Percentiles rank a stretch among this genome's conserved stretches.
Evolutionary conservation across 1,140 invertebrate genomes (phyloP).

Genomic region (Lepidostoma basale): DNA sequence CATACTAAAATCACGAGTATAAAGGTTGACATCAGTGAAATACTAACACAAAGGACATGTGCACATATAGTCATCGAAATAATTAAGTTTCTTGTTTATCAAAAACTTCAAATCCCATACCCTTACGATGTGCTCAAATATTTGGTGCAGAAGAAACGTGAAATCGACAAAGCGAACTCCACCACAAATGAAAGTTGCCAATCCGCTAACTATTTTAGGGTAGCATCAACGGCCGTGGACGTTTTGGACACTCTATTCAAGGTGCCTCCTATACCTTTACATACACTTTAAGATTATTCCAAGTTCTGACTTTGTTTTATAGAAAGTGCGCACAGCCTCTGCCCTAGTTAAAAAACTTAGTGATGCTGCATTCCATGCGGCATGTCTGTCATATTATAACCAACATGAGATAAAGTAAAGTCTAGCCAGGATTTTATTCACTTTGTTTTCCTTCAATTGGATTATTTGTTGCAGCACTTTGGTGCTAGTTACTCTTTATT

Average conservation of each 20-base stretch:
- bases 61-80: constrained; percentile 56
- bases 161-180: constrained; percentile 47
- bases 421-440: background rate
- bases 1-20: background rate
- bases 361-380: background rate
- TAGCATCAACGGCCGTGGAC: constrained; percentile 53
- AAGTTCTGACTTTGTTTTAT: background rate
- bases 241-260: constrained; percentile 57
- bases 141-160: constrained; percentile 51
- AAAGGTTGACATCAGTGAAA: constrained; percentile 13
- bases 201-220: constrained; percentile 55
- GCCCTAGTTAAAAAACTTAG: background rate
- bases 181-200: constrained; percentile 51
- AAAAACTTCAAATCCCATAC: constrained; percentile 59
- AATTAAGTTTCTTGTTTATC: constrained; percentile 58
- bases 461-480: too few species aligned
- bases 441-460: too few species aligned
- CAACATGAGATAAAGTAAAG: background rate
- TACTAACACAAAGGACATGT: constrained; percentile 47
- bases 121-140: constrained; percentile 58
- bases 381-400: background rate
- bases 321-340: background rate
- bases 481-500: too few species aligned
- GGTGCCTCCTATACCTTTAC: constrained; percentile 46
- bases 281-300: too few species aligned